Evolutionary conservation across 2,797 vertebrate genomes (phyloP), one percentile per base, ranked within the genome.

Genomic region (Gastrophryne carolinensis): DNA sequence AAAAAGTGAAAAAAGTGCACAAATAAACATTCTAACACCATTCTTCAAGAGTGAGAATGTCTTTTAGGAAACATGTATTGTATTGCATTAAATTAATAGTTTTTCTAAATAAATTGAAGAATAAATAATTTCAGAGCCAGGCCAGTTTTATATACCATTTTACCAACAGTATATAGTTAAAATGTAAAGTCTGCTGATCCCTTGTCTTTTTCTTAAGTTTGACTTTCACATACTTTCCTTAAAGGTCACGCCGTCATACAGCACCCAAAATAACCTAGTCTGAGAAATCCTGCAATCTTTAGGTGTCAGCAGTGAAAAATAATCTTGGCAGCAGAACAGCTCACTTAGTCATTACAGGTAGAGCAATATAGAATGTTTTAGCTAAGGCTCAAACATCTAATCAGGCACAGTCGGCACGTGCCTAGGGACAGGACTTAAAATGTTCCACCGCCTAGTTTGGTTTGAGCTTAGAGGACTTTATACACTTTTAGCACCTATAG

Each of bases 191-290:
- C 47, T 3, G 8, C 47, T 12, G 21, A 67, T 67, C 15, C 32
- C 53, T 65, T 65, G 13, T 66, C 73, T 76, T 50, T 65, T 23
- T 66, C 72, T 75, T 75, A 32, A 67, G 74, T 81, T 80, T 81
- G 35, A 70, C 73, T 13, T n/a, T 7, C 60, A 21, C 63, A 82
- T 78, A 71, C 68, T 29, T 72, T 30, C 30, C 66, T 0, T 79
- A 34, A 34, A 73, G 24, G 72, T 64, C 73, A 53, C 80, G 30
- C 5, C 69, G 76, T 81, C 32, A 72, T 73, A 30, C 50, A 52
- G 60, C 37, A 26, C 72, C 66, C 65, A 23, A 77, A 80, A 73
- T 80, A 77, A 82, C 66, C 80, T 81, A 62, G 73, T 62, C 76
- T 75, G 81, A 81, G 74, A 44, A 63, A 76, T 68, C 79, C 63